phyloP scores from a whole-genome alignment of 2,113 vertebrate genomes.

The Triplophysa rosa region DNA sequence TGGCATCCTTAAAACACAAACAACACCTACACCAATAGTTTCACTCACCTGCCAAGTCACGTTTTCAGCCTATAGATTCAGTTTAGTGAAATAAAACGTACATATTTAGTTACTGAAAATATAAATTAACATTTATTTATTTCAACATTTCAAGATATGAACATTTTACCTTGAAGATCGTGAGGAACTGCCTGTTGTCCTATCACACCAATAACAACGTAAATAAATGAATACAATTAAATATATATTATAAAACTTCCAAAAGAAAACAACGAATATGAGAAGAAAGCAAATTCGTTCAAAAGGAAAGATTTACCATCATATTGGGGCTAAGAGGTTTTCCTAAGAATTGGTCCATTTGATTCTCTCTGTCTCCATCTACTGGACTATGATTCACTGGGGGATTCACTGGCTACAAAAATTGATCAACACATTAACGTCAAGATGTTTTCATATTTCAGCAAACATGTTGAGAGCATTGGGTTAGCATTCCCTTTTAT shows the following conservation, averaged over 20 bases:
- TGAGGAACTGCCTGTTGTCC: conserved; percentile 44
- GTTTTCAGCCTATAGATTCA: conserved; percentile 54
- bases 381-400: background rate
- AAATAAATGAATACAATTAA: background rate
- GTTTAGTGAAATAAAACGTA: background rate
- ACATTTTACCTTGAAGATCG: conserved; percentile 57
- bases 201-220: conserved; percentile 48
- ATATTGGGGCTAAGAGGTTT: conserved; percentile 40
- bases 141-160: too few relatives aligned
- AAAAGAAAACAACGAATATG: background rate
- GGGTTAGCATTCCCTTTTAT: background rate
- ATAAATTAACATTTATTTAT: background rate
- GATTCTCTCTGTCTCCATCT: background rate
- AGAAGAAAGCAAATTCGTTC: background rate
- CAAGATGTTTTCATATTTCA: background rate
- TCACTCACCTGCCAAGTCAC: conserved; percentile 60
- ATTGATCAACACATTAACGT: background rate
- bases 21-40: background rate
- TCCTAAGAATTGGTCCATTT: conserved; percentile 14
- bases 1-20: too few relatives aligned
- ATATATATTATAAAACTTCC: background rate
- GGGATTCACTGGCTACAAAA: conserved; percentile 7
- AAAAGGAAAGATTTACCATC: conserved; percentile 21
- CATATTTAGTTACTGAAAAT: background rate
- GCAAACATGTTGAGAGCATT: background rate